phyloP scores from a whole-genome alignment of 2,113 vertebrate species.

The Mormyrus lacerda region DNA sequence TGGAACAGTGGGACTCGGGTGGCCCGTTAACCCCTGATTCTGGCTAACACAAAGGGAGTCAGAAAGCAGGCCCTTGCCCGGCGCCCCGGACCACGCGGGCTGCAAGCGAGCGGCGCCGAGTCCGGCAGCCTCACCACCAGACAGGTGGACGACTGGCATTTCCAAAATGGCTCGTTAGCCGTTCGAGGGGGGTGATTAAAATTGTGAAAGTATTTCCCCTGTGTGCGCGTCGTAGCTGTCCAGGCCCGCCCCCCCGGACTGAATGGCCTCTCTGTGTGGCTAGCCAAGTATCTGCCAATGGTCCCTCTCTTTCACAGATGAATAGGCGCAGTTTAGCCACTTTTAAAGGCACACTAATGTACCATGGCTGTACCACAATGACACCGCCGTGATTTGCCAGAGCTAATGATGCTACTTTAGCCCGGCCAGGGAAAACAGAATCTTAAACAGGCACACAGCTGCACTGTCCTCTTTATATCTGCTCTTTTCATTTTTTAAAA shows the following conservation, averaged over 20 bases:
- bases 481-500: conserved; percentile 45
- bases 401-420: conserved; percentile 74
- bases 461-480: conserved; percentile 44
- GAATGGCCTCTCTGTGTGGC: conserved; percentile 71
- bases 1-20: conserved; percentile 15
- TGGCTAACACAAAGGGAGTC: not conserved
- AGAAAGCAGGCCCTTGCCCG: not conserved
- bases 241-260: conserved; percentile 60
- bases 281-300: conserved; percentile 76
- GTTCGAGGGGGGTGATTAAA: not conserved
- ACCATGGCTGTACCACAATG: conserved; percentile 64
- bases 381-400: conserved; percentile 65
- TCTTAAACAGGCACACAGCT: conserved; percentile 56
- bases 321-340: conserved; percentile 63
- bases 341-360: conserved; percentile 65
- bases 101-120: not conserved
- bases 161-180: conserved; percentile 7
- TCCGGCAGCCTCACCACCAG: not conserved
- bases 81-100: not conserved
- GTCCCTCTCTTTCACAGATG: conserved; percentile 63
- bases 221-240: conserved; percentile 47
- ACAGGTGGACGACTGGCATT: not conserved
- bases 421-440: conserved; percentile 62
- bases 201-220: conserved; percentile 41
- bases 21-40: conserved; percentile 18